phyloP scores from a whole-genome alignment of 2,888 invertebrate genomes.

The Scrobipalpa atriplicella region DNA sequence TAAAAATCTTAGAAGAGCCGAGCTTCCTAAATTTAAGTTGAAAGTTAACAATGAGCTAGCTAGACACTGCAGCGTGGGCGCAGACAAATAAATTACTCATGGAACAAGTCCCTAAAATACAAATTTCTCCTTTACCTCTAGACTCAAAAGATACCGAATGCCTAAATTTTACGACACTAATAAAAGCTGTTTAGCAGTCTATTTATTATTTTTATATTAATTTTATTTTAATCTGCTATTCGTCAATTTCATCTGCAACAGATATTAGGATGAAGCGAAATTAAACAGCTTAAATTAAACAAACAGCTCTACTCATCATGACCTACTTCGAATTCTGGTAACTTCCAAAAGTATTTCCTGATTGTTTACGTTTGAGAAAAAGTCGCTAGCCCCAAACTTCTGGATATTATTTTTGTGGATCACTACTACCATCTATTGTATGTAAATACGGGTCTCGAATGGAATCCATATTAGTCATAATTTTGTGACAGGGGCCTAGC shows the following conservation, averaged over 20 bases:
- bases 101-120: conserved; percentile 1
- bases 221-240: conserved; percentile 38
- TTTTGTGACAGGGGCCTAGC: conserved; percentile 41
- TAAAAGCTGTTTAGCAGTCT: conserved; percentile 28
- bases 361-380: not conserved
- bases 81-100: conserved; percentile 10
- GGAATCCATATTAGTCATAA: conserved; percentile 42
- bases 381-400: conserved; percentile 35
- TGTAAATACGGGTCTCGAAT: conserved; percentile 51
- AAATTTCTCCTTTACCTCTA: conserved; percentile 9
- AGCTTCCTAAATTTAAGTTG: not conserved
- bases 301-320: conserved; percentile 50
- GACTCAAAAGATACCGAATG: not conserved
- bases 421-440: conserved; percentile 47
- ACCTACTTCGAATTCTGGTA: conserved; percentile 41
- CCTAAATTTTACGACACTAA: conserved; percentile 10
- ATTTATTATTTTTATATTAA: conserved; percentile 32
- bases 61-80: not conserved
- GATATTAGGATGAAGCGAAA: conserved; percentile 45
- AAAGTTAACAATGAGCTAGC: conserved; percentile 1
- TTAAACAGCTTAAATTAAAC: too few species aligned
- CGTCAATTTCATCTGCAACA: conserved; percentile 43
- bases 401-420: conserved; percentile 43
- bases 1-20: not conserved
- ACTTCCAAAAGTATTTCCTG: not conserved